Evolutionary conservation across 2,113 vertebrate species (phyloP), one percentile per base, ranked within the genome.

Genomic region (Bombycilla garrulus): DNA sequence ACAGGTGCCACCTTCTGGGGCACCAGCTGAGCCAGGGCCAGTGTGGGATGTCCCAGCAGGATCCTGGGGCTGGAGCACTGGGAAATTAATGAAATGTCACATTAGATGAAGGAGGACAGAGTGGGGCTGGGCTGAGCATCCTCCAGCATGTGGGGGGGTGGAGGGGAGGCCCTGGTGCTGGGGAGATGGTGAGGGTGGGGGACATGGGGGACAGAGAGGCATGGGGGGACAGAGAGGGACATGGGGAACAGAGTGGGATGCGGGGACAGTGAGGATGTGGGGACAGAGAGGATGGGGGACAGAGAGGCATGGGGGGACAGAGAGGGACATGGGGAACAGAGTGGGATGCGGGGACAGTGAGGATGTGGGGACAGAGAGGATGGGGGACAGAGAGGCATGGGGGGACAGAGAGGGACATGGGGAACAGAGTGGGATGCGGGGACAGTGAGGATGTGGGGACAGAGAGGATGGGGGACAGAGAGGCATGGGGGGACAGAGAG

Each of bases 181-280:
- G 1, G 45, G 76, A 4, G 1, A 3, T 0, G 13, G 38, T 0
- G 2, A 45, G 70, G 23, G 35, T 1, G 8, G n/a, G 23, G 82
- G 76, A n/a, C 2, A 3, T 0, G 6, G 24, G 11, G 36, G n/a
- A 38, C 19, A 19, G 36, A 21, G n/a, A 22, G 38, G 33, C 70
- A 18, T 0, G 3, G 4, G 6, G 60, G 48, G 44, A 53, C 6
- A 4, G 14, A 40, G 45, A 10, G 14, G 44, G 77, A 28, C 22
- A 10, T n/a, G n/a, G n/a, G n/a, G n/a, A n/a, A n/a, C n/a, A n/a
- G n/a, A n/a, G n/a, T n/a, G n/a, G n/a, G n/a, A n/a, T n/a, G n/a
- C n/a, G n/a, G n/a, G n/a, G n/a, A n/a, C n/a, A n/a, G n/a, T n/a
- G n/a, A n/a, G 9, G 77, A 18, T 0, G 3, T 5, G 6, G 60